Evolutionary conservation across 1,140 invertebrate genomes (phyloP), one percentile per base, ranked within the genome.

Genomic region (Andricus grossulariae): DNA sequence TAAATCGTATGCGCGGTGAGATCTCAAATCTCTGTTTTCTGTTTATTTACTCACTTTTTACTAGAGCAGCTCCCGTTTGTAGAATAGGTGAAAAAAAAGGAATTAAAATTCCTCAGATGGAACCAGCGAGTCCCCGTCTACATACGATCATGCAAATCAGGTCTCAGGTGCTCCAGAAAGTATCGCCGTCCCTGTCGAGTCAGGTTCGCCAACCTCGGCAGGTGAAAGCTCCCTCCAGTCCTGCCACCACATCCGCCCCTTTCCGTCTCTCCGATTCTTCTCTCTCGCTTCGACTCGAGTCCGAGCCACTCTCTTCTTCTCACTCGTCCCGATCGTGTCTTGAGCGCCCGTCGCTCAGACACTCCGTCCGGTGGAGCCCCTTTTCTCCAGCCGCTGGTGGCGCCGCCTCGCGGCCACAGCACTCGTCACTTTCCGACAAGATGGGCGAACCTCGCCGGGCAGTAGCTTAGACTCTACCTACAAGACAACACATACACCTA

Each of bases 381-480:
- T 79, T 39, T 78, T 52, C 51, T 74, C 55, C 71, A 66, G 60
- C 75, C 55, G 18, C 45, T 52, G 6, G 25, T 75, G 80, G 86
- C 86, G 89, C 86, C 88, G 19, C 80, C 74, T 73, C 16, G 52
- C 85, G 87, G 83, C 39, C 4, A 7, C 80, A 71, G 75, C 72
- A 86, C 75, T 74, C 71, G 55, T 88, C 79, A 90, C 88, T 90
- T 89, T 90, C 84, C 82, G 85, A 77, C 87, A 90, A 90, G 86
- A 90, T 90, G 89, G 88, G 88, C 88, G 89, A 88, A 88, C 81
- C 84, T 90, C 87, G 89, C 89, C 89, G 89, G 89, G 87, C 89
- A 90, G 89, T 90, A 90, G 89, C 88, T 90, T 90, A 90, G 89
- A 89, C 88, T 90, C 89, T 90, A 90, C 88, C 86, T 90, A 88